These are phyloP conservation scores for Kryptolebias ocellatus DNA, from an alignment of 2,797 vertebrate species.

Conservation along the genomic window DNA sequence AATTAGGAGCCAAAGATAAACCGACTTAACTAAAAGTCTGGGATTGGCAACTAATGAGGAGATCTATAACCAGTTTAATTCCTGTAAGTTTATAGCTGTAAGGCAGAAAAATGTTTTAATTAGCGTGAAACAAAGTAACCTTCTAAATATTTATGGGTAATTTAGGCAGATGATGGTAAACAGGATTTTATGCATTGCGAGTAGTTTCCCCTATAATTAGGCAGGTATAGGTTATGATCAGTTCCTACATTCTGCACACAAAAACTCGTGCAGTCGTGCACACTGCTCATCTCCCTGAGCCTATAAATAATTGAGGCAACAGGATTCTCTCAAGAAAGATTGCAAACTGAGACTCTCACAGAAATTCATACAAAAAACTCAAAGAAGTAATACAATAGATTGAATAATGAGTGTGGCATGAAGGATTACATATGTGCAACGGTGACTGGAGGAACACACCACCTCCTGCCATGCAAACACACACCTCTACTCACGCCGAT, in stretches of 20 bases:
- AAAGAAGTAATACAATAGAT: slow-evolving; percentile 30
- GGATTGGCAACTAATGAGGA: neutral
- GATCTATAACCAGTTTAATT: neutral
- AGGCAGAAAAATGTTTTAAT: neutral
- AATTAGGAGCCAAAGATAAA: neutral
- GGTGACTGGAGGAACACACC: slow-evolving; percentile 6
- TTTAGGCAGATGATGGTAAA: neutral
- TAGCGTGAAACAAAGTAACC: slow-evolving; percentile 1
- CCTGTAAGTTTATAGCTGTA: neutral
- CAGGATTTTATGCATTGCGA: neutral
- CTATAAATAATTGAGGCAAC: slow-evolving; percentile 43
- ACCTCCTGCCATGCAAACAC: neutral
- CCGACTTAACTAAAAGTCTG: neutral
- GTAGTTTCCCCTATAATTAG: slow-evolving; percentile 2
- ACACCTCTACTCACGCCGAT: neutral
- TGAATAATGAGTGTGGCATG: slow-evolving; percentile 30
- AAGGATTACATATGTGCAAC: slow-evolving; percentile 27
- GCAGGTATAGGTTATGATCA: slow-evolving; percentile 4
- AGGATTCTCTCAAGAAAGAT: slow-evolving; percentile 24
- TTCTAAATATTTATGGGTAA: neutral
- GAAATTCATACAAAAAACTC: slow-evolving; percentile 12
- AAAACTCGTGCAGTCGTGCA: slow-evolving; percentile 2
- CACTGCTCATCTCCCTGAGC: slow-evolving; percentile 7
- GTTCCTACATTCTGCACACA: slow-evolving; percentile 5
- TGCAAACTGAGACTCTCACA: neutral